Conservation (phyloP, 2,113 vertebrate species). For the Apeltes quadracus region DNA sequence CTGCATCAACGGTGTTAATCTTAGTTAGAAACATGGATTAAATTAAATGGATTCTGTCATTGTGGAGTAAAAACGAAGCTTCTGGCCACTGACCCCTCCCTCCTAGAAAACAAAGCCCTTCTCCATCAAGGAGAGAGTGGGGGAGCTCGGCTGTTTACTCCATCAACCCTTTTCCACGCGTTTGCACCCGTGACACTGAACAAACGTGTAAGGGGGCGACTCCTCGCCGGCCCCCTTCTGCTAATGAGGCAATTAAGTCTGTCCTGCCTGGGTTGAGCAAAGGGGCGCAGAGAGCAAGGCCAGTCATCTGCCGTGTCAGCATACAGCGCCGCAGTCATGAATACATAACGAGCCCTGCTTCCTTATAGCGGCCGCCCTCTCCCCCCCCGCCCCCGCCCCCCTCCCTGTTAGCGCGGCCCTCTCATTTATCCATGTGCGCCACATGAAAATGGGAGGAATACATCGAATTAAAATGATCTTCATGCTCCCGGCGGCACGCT, state of each 20-base stretch:
- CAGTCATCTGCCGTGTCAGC: conserved; percentile 79
- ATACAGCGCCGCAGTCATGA: conserved; percentile 68
- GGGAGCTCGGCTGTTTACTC: conserved; percentile 68
- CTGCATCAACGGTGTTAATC: conserved; percentile 41
- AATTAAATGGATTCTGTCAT: conserved; percentile 37
- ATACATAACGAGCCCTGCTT: conserved; percentile 51
- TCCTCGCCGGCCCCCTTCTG: conserved; percentile 69
- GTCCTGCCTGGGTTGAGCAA: conserved; percentile 68
- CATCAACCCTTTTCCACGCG: conserved; percentile 78
- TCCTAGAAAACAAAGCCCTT: conserved; percentile 55
- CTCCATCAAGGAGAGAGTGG: conserved; percentile 62
- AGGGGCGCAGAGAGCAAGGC: conserved; percentile 59
- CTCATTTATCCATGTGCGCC: too few species aligned
- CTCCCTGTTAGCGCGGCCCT: conserved; percentile 8
- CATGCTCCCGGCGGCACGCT: conserved; percentile 8
- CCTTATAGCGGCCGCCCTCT: conserved; percentile 40
- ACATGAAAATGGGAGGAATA: conserved; percentile 44
- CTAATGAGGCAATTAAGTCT: conserved; percentile 83
- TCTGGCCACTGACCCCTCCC: conserved; percentile 45
- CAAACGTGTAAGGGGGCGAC: conserved; percentile 71
- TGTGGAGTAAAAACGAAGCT: conserved; percentile 34
- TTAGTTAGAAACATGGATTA: conserved; percentile 37
- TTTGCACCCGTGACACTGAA: conserved; percentile 79
- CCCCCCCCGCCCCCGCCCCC: too few species aligned
- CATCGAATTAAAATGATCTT: conserved; percentile 21